phyloP scores from a whole-genome alignment of 2,113 vertebrate species.

The Spheniscus mendiculus region DNA sequence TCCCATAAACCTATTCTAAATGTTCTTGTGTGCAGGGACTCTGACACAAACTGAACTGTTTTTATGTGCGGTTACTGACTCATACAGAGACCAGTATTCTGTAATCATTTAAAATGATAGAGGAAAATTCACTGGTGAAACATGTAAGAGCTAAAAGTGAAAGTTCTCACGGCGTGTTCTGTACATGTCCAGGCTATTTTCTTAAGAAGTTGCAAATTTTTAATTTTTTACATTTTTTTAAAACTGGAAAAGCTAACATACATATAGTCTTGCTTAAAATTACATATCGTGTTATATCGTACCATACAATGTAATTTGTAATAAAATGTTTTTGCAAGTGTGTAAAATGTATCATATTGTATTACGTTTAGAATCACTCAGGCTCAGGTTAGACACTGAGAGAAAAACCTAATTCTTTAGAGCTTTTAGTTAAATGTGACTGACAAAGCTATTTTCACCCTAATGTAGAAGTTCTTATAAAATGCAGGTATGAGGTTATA shows the following conservation, averaged over 20 bases:
- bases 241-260: conserved; percentile 32
- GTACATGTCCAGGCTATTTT: conserved; percentile 62
- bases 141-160: not conserved
- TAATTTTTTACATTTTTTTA: conserved; percentile 72
- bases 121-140: not conserved
- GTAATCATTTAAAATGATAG: not conserved
- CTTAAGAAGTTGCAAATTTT: conserved; percentile 66
- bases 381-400: conserved; percentile 32
- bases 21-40: not conserved
- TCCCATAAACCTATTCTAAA: not conserved
- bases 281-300: not conserved
- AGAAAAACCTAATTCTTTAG: not conserved
- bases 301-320: conserved; percentile 58
- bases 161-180: conserved; percentile 1
- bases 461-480: not conserved
- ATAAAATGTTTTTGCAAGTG: conserved; percentile 71
- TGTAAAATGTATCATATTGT: conserved; percentile 63
- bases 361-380: conserved; percentile 52
- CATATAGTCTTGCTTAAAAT: conserved; percentile 27
- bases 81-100: not conserved
- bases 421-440: conserved; percentile 23
- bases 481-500: not conserved
- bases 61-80: not conserved
- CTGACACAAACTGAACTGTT: not conserved
- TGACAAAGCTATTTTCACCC: not conserved